Evolutionary conservation across 2,113 vertebrate species (phyloP).

Genomic region (Ardeotis arabs): DNA sequence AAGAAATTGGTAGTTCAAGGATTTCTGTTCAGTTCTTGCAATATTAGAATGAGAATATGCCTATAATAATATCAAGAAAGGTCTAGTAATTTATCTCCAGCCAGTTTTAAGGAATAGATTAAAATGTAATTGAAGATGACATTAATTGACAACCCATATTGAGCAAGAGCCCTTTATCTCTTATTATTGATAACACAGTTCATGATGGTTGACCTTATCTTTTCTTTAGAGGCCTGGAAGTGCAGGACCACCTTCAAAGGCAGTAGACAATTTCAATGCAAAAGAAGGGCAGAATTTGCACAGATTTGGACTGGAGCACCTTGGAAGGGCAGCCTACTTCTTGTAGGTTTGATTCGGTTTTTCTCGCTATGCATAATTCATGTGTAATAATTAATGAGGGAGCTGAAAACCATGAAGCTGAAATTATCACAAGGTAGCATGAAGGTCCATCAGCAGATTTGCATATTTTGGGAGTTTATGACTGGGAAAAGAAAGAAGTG

Average conservation of each 20-base stretch:
- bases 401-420: neutral
- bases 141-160: neutral
- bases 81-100: neutral
- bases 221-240: neutral
- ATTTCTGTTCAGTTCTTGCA: neutral
- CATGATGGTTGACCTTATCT: neutral
- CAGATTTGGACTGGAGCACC: neutral
- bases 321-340: neutral
- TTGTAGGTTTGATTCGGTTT: neutral
- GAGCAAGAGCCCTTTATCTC: neutral
- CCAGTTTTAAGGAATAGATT: neutral
- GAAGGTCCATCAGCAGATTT: neutral
- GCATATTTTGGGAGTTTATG: neutral
- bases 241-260: neutral
- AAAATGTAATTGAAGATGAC: neutral
- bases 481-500: neutral
- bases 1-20: neutral
- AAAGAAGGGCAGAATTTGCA: neutral
- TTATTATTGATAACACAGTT: neutral
- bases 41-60: neutral
- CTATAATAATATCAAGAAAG: neutral
- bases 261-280: neutral
- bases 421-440: neutral
- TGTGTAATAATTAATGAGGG: neutral
- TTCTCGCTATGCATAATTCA: neutral